Conservation (phyloP, 2,113 vertebrate genomes). For the Notarius quadriscutis region DNA sequence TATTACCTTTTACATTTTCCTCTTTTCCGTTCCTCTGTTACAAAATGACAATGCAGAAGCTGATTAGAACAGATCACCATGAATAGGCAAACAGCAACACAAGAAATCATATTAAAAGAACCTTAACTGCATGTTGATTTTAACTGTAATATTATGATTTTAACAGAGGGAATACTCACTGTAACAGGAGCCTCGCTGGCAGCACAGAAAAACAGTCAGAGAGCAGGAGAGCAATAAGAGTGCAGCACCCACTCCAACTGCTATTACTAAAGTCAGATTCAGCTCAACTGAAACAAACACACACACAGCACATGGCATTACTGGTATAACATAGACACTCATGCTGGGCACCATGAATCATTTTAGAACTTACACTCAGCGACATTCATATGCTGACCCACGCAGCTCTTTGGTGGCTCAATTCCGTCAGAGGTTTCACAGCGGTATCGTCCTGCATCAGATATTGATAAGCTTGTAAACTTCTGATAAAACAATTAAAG, state of each 20-base stretch:
- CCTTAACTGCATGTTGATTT: neutral
- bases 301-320: neutral
- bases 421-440: constrained; percentile 87
- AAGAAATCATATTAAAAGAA: neutral
- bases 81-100: neutral
- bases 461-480: constrained; percentile 83
- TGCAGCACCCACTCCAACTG: constrained; percentile 74
- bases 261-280: constrained; percentile 78
- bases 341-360: neutral
- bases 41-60: constrained; percentile 26
- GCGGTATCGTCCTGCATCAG: constrained; percentile 85
- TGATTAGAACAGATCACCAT: neutral
- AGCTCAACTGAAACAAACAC: constrained; percentile 78
- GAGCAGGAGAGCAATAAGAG: constrained; percentile 79
- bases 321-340: neutral
- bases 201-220: constrained; percentile 83
- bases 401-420: constrained; percentile 81
- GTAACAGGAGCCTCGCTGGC: constrained; percentile 81
- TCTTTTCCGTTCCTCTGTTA: constrained; percentile 57
- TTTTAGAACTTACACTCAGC: constrained; percentile 71
- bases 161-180: constrained; percentile 73
- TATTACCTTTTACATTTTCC: constrained; percentile 58
- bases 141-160: neutral
- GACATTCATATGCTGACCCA: constrained; percentile 81
- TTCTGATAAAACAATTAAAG: constrained; percentile 70